phyloP scores from a whole-genome alignment of 2,888 invertebrate species.

The Sylvicola cinctus region DNA sequence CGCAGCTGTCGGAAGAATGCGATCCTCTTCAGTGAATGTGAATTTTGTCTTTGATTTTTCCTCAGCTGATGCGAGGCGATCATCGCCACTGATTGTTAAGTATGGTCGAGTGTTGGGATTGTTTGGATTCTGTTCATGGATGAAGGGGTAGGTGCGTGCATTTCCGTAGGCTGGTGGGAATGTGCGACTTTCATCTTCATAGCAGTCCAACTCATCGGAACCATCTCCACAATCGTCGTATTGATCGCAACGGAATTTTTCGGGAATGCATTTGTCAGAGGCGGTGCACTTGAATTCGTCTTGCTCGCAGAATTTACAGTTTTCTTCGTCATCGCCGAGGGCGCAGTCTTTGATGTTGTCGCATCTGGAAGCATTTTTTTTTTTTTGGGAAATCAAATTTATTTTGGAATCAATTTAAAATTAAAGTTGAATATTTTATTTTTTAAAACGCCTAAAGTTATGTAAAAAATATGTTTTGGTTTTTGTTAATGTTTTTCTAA shows the following conservation, averaged over 20 bases:
- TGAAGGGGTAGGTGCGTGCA: slow-evolving; percentile 19
- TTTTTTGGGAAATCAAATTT: not conserved
- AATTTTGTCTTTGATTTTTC: slow-evolving; percentile 1
- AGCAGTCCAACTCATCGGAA: slow-evolving; percentile 38
- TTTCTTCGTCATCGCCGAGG: slow-evolving; percentile 26
- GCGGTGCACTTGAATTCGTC: slow-evolving; percentile 27
- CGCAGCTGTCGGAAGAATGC: slow-evolving; percentile 8
- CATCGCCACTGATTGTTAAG: slow-evolving; percentile 12
- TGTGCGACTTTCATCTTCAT: slow-evolving; percentile 15
- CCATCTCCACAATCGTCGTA: slow-evolving; percentile 37
- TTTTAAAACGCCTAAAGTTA: too few species aligned
- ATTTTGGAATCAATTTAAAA: not conserved
- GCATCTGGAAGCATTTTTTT: slow-evolving; percentile 16
- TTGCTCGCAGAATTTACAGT: slow-evolving; percentile 25
- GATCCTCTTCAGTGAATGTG: slow-evolving; percentile 6
- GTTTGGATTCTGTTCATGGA: slow-evolving; percentile 19
- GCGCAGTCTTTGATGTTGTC: slow-evolving; percentile 29
- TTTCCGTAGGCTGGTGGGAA: slow-evolving; percentile 12
- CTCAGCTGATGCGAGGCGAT: slow-evolving; percentile 9
- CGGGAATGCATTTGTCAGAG: slow-evolving; percentile 31
- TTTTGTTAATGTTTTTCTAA: not conserved
- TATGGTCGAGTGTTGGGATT: slow-evolving; percentile 13
- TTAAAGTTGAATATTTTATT: too few species aligned
- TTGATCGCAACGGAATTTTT: slow-evolving; percentile 38
- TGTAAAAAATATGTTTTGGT: too few species aligned